Evolutionary conservation across 2,888 invertebrate genomes (phyloP).

Genomic region (Sinopyrophorus schimmeli): DNA sequence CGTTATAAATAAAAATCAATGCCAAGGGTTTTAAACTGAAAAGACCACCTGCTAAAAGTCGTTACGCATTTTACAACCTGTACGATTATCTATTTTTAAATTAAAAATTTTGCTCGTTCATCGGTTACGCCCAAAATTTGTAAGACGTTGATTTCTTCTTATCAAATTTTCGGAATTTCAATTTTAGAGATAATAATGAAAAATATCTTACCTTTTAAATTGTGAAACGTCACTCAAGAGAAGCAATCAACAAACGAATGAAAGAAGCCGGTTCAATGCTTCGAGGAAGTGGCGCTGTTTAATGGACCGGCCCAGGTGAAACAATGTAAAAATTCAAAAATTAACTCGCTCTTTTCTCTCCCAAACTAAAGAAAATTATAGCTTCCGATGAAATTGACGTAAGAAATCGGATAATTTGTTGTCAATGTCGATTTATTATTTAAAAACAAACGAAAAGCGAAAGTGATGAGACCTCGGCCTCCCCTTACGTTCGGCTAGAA

Average conservation of each 20-base stretch:
- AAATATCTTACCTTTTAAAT: constrained; percentile 49
- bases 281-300: constrained; percentile 45
- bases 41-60: too few species aligned
- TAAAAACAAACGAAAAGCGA: constrained; percentile 30
- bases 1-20: too few species aligned
- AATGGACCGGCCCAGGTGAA: constrained; percentile 43
- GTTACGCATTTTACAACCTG: constrained; percentile 8
- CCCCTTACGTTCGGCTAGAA: constrained; percentile 41
- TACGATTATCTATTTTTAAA: constrained; percentile 1
- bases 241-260: constrained; percentile 52
- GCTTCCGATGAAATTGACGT: constrained; percentile 18
- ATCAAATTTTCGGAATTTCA: background rate
- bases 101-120: too few species aligned
- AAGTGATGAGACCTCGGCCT: constrained; percentile 34
- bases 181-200: constrained; percentile 8
- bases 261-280: constrained; percentile 50
- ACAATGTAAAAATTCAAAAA: constrained; percentile 44
- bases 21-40: too few species aligned
- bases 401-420: constrained; percentile 16
- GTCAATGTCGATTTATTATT: constrained; percentile 30
- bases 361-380: background rate
- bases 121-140: too few species aligned
- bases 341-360: constrained; percentile 21
- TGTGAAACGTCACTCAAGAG: constrained; percentile 52
- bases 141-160: too few species aligned